phyloP scores from a whole-genome alignment of 2,888 invertebrate genomes.

The Acanthosoma haemorrhoidale region DNA sequence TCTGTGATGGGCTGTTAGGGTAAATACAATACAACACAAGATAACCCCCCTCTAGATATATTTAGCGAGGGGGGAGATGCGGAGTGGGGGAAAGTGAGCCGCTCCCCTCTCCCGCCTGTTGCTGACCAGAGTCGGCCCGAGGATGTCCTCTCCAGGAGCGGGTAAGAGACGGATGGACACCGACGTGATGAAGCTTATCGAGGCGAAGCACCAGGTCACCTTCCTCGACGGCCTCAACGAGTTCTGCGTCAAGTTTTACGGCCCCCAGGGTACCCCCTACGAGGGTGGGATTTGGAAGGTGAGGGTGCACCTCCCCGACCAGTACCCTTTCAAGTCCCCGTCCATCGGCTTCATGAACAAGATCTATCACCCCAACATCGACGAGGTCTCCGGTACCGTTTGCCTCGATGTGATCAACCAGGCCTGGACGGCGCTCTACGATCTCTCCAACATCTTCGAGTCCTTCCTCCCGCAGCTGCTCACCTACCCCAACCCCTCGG shows the following conservation, averaged over 20 bases:
- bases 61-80: no score
- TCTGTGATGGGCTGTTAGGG: no score
- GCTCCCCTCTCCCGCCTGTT: not conserved
- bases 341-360: conserved; percentile 99
- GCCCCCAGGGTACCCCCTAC: conserved; percentile 92
- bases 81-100: not conserved
- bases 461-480: conserved; percentile 98
- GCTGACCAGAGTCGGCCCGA: not conserved
- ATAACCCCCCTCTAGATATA: no score
- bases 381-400: conserved; percentile 98
- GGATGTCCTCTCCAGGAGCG: conserved; percentile 99
- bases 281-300: conserved; percentile 99
- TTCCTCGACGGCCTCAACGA: conserved; percentile 97
- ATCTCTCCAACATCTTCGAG: conserved; percentile 99
- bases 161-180: conserved; percentile 99
- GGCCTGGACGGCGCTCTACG: conserved; percentile 98
- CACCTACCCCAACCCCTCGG: conserved; percentile 99
- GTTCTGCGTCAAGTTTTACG: conserved; percentile 99
- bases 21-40: no score
- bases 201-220: conserved; percentile 99
- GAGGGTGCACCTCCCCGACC: conserved; percentile 96
- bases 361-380: conserved; percentile 99
- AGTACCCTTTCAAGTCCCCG: conserved; percentile 99
- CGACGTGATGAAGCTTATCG: conserved; percentile 99
- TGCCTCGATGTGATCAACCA: conserved; percentile 99